Evolutionary conservation across 1,140 invertebrate genomes (phyloP), one percentile per base, ranked within the genome.

Genomic region (Sitophilus oryzae): DNA sequence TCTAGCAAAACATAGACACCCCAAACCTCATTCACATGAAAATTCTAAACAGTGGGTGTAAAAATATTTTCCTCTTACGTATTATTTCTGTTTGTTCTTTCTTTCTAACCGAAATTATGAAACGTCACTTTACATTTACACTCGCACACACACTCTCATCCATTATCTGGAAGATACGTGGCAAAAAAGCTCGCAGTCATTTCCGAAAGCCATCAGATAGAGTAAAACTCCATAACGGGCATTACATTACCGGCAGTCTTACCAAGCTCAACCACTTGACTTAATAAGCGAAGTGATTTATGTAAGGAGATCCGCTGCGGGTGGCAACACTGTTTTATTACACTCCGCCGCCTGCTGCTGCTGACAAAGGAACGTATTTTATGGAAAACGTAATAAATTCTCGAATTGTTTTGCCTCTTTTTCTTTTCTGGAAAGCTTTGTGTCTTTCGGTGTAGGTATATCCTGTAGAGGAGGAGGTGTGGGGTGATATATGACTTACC

Each of bases 281-380:
- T 57, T 57, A 57, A 57, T 57, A 50, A 57, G 55, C 22, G 2
- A 14, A 11, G 16, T 56, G 55, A 57, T 57, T 57, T 57, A 57
- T 57, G 47, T 57, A 57, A 57, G 55, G 49, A 57, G 47, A 50
- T 36, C 47, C 49, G 25, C 46, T 51, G 55, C 55, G 40, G 55
- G 55, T 57, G 55, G 55, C 55, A 51, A 57, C 55, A 52, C 41
- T 41, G 55, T 30, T 57, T 57, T 57, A 57, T 57, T 57, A 57
- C 48, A 41, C 36, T 38, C 22, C 46, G 47, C 11, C 52, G 22
- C 41, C 34, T 21, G 55, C 44, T 23, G 35, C 49, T 52, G 38
- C 38, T 40, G 55, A 57, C 55, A 57, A 57, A 57, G 47, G 41
- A 51, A 57, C 55, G 42, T 57, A 57, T 51, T 57, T 57, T 57